Evolutionary conservation across 2,888 invertebrate genomes (phyloP).

Genomic region (Cepaea hortensis): DNA sequence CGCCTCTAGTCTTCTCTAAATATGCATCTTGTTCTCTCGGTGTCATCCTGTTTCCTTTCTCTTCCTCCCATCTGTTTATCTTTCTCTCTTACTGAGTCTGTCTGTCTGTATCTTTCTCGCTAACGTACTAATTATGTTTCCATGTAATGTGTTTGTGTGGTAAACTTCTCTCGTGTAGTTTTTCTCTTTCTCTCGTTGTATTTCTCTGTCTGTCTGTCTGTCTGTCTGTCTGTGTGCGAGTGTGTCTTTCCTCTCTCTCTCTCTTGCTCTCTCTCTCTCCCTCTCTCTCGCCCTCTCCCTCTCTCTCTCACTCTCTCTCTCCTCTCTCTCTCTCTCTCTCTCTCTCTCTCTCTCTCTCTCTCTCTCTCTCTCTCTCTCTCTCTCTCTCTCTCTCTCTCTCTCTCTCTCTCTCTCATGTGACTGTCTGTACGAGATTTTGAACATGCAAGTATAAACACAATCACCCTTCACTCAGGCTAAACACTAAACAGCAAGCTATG

Average conservation of each 20-base stretch:
- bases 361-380: background rate
- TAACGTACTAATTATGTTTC: background rate
- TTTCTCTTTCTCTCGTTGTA: background rate
- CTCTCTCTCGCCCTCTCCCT: conserved; percentile 18
- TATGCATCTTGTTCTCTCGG: no score
- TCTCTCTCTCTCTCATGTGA: no score
- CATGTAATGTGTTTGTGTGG: background rate
- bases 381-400: background rate
- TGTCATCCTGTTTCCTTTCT: no score
- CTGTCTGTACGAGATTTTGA: no score
- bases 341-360: conserved; percentile 12
- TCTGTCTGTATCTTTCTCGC: background rate
- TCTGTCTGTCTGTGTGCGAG: background rate
- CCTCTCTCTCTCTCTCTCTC: background rate
- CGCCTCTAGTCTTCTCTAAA: no score
- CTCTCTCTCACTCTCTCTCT: conserved; percentile 2
- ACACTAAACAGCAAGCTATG: no score
- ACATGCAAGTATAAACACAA: no score
- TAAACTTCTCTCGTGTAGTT: background rate
- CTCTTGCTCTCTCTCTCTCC: conserved; percentile 30
- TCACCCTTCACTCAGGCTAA: no score
- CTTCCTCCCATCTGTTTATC: no score
- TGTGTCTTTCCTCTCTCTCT: background rate
- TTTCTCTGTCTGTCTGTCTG: background rate
- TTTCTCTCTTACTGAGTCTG: background rate